Evolutionary conservation across 2,113 vertebrate species (phyloP).

Genomic region (Bufo bufo): DNA sequence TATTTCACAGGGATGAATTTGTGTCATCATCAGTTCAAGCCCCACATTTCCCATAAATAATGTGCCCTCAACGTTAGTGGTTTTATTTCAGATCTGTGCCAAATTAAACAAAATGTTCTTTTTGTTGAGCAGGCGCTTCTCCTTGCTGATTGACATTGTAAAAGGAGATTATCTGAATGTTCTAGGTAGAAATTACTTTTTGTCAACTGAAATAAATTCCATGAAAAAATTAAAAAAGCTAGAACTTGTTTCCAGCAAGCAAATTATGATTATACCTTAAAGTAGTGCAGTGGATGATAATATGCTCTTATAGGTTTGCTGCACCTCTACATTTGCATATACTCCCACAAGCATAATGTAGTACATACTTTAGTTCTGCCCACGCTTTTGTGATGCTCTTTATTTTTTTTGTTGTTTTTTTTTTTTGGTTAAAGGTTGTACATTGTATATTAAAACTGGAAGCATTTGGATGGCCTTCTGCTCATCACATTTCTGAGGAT

Average conservation of each 20-base stretch:
- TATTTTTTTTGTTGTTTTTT: not conserved
- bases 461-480: not conserved
- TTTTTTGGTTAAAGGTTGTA: slow-evolving; percentile 13
- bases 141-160: not conserved
- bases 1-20: not conserved
- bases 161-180: not conserved
- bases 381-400: slow-evolving; percentile 11
- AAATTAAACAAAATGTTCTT: slow-evolving; percentile 4
- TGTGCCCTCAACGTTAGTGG: not conserved
- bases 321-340: slow-evolving; percentile 26
- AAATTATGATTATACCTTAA: slow-evolving; percentile 35
- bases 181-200: slow-evolving; percentile 10
- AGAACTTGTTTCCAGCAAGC: slow-evolving; percentile 2
- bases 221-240: not conserved
- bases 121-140: not conserved
- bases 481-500: not conserved
- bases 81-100: not conserved
- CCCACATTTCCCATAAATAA: not conserved
- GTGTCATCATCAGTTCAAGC: not conserved
- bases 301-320: slow-evolving; percentile 12
- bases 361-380: slow-evolving; percentile 24
- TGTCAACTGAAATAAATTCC: slow-evolving; percentile 13
- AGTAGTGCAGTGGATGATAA: not conserved
- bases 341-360: slow-evolving; percentile 41
- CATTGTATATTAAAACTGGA: not conserved